phyloP scores from a whole-genome alignment of 2,113 vertebrate species.

The Lethenteron camtschaticum region DNA sequence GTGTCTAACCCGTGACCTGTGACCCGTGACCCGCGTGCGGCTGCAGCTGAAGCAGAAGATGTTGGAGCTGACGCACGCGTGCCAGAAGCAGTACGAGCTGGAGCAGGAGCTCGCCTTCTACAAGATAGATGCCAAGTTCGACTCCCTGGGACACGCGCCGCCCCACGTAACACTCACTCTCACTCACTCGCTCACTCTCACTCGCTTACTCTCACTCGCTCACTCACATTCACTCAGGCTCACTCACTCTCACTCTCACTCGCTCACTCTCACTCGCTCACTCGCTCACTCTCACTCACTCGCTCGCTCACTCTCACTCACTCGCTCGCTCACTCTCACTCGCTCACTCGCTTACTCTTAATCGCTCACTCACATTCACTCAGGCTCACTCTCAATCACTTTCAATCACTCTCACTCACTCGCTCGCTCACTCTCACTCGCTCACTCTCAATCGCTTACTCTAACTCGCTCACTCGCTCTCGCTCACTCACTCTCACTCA shows the following conservation, averaged over 20 bases:
- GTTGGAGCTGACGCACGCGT: slow-evolving; percentile 34
- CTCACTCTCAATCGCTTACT: background rate
- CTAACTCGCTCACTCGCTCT: background rate
- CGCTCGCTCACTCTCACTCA: background rate
- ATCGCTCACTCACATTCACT: background rate
- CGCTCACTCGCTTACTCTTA: background rate
- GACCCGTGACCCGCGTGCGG: background rate
- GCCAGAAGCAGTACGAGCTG: slow-evolving; percentile 57
- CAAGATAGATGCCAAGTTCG: slow-evolving; percentile 63
- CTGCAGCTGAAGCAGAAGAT: slow-evolving; percentile 49
- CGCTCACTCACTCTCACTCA: background rate
- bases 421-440: background rate
- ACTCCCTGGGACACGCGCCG: slow-evolving; percentile 10
- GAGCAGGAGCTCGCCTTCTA: slow-evolving; percentile 61
- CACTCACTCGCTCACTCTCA: background rate
- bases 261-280: background rate
- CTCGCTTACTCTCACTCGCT: background rate
- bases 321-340: background rate
- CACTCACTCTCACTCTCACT: background rate
- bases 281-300: background rate
- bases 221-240: background rate
- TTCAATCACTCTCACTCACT: background rate
- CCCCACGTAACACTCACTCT: background rate
- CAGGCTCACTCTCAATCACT: no score
- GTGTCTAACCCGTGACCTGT: slow-evolving; percentile 3